These are phyloP conservation scores for Nephotettix cincticeps DNA, from an alignment of 1,140 invertebrate genomes.

Conservation along the genomic window DNA sequence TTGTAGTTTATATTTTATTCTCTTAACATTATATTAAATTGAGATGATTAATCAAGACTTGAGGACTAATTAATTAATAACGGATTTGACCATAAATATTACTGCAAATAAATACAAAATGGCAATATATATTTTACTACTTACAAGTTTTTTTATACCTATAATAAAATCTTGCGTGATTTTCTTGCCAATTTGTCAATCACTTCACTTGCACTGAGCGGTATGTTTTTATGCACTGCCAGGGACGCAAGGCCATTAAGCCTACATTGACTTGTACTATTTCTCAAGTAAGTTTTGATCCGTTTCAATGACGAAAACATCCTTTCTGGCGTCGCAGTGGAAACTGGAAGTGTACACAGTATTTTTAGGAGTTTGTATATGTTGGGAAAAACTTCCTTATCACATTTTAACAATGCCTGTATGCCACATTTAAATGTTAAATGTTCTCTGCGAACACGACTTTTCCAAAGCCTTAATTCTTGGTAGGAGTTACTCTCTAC, in stretches of 20 bases:
- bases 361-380: constrained; percentile 29
- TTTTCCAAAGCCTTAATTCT: not conserved
- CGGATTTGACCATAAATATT: too few species aligned
- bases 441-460: not conserved
- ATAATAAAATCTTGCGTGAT: too few species aligned
- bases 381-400: constrained; percentile 27
- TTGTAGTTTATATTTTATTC: too few species aligned
- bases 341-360: constrained; percentile 31
- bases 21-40: too few species aligned
- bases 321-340: constrained; percentile 35
- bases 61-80: too few species aligned
- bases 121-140: too few species aligned
- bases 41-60: too few species aligned
- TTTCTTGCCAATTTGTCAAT: constrained; percentile 9
- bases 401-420: not conserved
- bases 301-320: constrained; percentile 35
- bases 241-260: constrained; percentile 1
- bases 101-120: too few species aligned
- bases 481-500: not conserved
- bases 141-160: too few species aligned
- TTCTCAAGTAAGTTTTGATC: constrained; percentile 37
- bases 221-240: constrained; percentile 4
- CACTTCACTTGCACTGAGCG: not conserved
- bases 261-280: constrained; percentile 7
- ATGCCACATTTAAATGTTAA: not conserved